A percentile compares a stretch with the other conserved stretches of the same genome.
Conservation (phyloP, 2,113 vertebrate species). For the Ginglymostoma cirratum region DNA sequence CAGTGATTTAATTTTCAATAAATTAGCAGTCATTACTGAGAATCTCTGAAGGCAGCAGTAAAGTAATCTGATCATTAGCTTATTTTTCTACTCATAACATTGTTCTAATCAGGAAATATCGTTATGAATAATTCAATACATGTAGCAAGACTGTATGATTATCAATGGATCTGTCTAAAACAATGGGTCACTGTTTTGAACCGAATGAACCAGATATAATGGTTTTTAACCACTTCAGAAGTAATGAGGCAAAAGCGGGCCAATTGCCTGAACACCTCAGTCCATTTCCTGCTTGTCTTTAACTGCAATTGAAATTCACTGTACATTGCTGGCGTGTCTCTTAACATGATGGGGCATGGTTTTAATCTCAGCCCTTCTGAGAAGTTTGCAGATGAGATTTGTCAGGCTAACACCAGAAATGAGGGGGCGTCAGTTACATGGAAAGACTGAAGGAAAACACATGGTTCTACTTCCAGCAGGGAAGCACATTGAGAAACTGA, state of each 20-base stretch:
- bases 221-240: neutral
- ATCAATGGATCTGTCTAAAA: neutral
- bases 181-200: neutral
- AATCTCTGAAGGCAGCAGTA: neutral
- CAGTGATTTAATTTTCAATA: neutral
- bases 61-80: neutral
- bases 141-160: neutral
- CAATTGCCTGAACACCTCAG: neutral
- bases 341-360: too few species aligned
- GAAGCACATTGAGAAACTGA: neutral
- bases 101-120: neutral
- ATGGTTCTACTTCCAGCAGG: neutral
- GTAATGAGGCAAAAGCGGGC: neutral
- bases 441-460: neutral
- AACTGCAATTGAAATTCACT: neutral
- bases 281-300: neutral
- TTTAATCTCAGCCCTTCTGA: neutral
- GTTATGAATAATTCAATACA: constrained; percentile 20
- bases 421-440: neutral
- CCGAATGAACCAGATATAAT: neutral
- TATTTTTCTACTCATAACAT: neutral
- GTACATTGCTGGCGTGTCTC: neutral
- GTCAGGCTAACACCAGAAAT: neutral
- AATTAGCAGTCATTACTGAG: neutral
- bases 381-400: neutral